Base-by-base conservation (phyloP, 2,113 vertebrate species). In the Okapia johnstoni region DNA sequence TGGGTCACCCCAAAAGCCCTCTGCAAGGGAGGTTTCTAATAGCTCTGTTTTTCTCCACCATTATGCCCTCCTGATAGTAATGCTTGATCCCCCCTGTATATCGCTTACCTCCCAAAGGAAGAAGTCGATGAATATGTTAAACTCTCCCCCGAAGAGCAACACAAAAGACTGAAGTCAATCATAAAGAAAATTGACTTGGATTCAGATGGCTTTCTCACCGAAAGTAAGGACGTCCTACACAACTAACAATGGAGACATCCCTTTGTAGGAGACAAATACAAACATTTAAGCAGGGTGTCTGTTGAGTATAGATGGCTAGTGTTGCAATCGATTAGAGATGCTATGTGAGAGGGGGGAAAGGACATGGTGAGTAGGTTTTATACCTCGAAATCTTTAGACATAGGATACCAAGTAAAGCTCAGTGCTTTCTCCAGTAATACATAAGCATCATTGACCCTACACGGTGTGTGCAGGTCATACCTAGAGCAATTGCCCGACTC, bases 101-200 rank as follows among this genome's bases (percentile, higher is more conserved):
- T 81, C 83, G 73, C 86, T 79, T 94, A 14, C 6, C 76, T n/a
- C 92, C 92, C 58, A 84, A 98, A 99, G 97, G 98, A 99, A 99
- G 99, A 99, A 98, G 99, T 98, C 4, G 99, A 99, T 40, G 99
- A 99, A n/a, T 99, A 99, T 90, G 98, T 98, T 97, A 99, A 99
- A 93, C 99, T 99, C 3, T 98, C 98, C 93, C 99, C 99, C n/a
- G 98, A 98, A 70, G 99, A 99, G 92, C 99, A 99, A 97, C 99
- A 98, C 84, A 98, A 98, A 93, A 99, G 99, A 92, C 98, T 99
- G 93, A 98, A 97, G 97, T 98, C 98, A 9, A 99, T 99, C 80
- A 97, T 99, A 33, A 99, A 98, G 98, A 99, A 98, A 94, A 99
- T 99, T 94, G 99, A 99, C 85, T 92, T 96, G 85, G 99, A 99